A percentile compares a stretch with the other conserved stretches of the same genome.
Evolutionary conservation across 2,888 invertebrate genomes (phyloP).

Genomic region (Eucera pruinosa): DNA sequence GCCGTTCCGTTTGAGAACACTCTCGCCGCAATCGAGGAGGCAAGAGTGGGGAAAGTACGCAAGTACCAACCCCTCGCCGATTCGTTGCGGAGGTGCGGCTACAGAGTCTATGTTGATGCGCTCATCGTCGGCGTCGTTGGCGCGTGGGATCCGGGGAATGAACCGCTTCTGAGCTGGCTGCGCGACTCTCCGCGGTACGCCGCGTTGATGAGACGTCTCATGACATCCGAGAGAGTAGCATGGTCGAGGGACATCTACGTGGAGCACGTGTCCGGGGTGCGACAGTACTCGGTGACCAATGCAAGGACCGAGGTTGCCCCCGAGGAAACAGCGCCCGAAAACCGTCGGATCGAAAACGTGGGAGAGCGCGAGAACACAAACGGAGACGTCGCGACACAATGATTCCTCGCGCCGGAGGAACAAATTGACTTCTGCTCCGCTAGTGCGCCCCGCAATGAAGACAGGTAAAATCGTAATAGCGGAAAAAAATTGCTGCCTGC

Average conservation of each 20-base stretch:
- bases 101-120: not conserved
- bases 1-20: slow-evolving; percentile 76
- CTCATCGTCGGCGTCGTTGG: slow-evolving; percentile 2
- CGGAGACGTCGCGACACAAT: too few relatives aligned
- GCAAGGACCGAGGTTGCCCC: too few relatives aligned
- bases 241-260: not conserved
- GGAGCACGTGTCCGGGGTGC: not conserved
- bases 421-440: too few relatives aligned
- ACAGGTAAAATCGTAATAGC: too few relatives aligned
- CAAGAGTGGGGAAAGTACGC: slow-evolving; percentile 62
- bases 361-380: too few relatives aligned
- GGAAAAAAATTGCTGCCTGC: too few relatives aligned
- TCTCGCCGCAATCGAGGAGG: slow-evolving; percentile 60
- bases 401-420: too few relatives aligned
- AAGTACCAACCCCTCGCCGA: slow-evolving; percentile 69
- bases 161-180: not conserved
- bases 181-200: not conserved
- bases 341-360: too few relatives aligned
- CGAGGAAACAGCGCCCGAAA: too few relatives aligned
- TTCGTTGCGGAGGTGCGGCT: not conserved
- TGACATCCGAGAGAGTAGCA: not conserved
- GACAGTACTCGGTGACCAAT: not conserved
- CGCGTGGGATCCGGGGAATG: slow-evolving; percentile 1
- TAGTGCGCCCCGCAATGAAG: too few relatives aligned
- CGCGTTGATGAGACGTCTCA: not conserved